Base-by-base conservation (phyloP, 2,113 vertebrate species). In the Carollia perspicillata region DNA sequence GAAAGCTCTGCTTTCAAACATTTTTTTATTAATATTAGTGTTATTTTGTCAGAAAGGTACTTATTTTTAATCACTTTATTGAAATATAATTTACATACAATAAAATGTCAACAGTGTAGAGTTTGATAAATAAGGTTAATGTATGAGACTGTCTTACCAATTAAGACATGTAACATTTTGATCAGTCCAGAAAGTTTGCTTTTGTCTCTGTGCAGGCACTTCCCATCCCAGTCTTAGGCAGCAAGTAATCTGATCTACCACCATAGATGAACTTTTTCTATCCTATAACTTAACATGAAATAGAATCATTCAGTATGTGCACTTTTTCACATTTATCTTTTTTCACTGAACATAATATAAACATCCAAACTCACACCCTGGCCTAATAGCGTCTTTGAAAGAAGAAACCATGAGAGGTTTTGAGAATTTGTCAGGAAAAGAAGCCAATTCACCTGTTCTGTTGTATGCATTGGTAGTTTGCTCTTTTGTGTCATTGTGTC, bases 261-360 rank as follows among this genome's bases (percentile, higher is more conserved):
- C n/a, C 68, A 26, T 35, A 91, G 47, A 90, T 96, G 78, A 94
- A 89, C 47, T 63, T 68, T 65, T 44, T 33, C 66, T 96, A 49
- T 86, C 86, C 87, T 92, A 95, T 65, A 92, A 88, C 8, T 42
- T 95, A 68, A 91, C 33, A 84, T 87, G 28, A 97, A 91, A 83
- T 89, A 75, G 63, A 93, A 40, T 83, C 58, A 69, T 74, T 60
- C 3, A 69, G 5, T 79, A 72, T 84, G 58, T 63, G 90, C 26
- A 74, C 22, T 83, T 88, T 86, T 94, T 86, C 89, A 63, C 17
- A 40, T 79, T 88, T 97, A 72, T 93, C 96, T 51, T 97, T 40
- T 89, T 74, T 97, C 93, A 94, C 17, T 97, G 55, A 95, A 65
- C 28, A 13, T 95, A 88, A 42, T 85, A 20, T 86, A 90, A 95